Evolutionary conservation across 2,113 vertebrate species (phyloP).

Genomic region (Gallinago jamesoni): DNA sequence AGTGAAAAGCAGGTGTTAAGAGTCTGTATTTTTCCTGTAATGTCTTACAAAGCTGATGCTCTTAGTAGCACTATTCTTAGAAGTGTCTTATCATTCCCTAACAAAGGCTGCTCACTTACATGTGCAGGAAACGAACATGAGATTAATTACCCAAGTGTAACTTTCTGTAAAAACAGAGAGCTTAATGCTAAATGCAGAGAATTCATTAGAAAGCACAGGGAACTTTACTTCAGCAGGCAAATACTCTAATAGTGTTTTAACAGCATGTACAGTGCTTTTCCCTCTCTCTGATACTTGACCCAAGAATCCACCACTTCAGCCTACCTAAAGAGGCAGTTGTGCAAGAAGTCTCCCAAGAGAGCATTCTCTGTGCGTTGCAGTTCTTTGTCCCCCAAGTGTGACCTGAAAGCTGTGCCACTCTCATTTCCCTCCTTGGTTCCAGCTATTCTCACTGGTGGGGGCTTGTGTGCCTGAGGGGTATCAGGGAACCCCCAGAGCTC

Average conservation of each 20-base stretch:
- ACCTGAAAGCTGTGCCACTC: background rate
- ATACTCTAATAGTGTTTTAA: background rate
- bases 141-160: constrained; percentile 61
- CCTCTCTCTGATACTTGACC: background rate
- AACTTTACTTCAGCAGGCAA: background rate
- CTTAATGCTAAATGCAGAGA: constrained; percentile 2
- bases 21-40: constrained; percentile 17
- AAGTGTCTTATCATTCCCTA: constrained; percentile 71
- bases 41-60: constrained; percentile 26
- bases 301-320: background rate
- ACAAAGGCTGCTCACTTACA: constrained; percentile 61
- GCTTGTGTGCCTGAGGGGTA: background rate
- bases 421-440: background rate
- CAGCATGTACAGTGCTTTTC: background rate
- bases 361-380: background rate
- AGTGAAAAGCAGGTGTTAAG: constrained; percentile 39
- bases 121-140: constrained; percentile 51
- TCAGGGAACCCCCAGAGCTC: background rate
- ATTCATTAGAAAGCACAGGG: constrained; percentile 41
- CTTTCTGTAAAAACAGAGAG: constrained; percentile 56
- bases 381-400: constrained; percentile 10
- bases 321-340: background rate
- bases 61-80: constrained; percentile 63
- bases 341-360: constrained; percentile 10
- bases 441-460: background rate